A percentile compares a stretch with the other conserved stretches of the same genome.
Conservation (phyloP, 2,888 invertebrate genomes). For the Elmis aenea region DNA sequence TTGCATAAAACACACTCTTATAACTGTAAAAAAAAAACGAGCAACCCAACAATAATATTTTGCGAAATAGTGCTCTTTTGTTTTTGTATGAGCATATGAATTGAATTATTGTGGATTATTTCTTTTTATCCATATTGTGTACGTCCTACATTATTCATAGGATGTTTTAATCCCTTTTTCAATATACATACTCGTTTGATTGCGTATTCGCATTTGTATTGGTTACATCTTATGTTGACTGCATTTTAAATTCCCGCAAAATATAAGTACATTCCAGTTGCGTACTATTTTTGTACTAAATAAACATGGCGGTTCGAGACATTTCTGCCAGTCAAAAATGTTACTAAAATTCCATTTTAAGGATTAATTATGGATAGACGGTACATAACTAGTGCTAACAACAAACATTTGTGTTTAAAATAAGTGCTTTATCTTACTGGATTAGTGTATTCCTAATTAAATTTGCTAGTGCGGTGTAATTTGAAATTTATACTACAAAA, state of each 20-base stretch:
- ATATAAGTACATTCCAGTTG: slow-evolving; percentile 34
- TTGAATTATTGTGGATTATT: too few relatives aligned
- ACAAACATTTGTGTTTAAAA: slow-evolving; percentile 15
- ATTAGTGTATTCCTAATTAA: slow-evolving; percentile 7
- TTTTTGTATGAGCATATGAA: too few relatives aligned
- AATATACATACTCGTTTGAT: too few relatives aligned
- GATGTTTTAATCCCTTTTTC: too few relatives aligned
- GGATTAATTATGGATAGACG: slow-evolving; percentile 17
- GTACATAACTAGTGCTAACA: slow-evolving; percentile 15
- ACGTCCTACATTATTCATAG: too few relatives aligned
- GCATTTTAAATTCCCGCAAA: slow-evolving; percentile 13
- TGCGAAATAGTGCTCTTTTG: too few relatives aligned
- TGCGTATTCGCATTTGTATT: too few relatives aligned
- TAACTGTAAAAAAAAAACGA: too few relatives aligned
- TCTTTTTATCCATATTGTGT: too few relatives aligned
- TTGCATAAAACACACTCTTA: too few relatives aligned
- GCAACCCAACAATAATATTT: too few relatives aligned
- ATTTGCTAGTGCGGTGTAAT: slow-evolving; percentile 1
- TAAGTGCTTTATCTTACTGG: slow-evolving; percentile 17
- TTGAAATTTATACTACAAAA: slow-evolving; percentile 1
- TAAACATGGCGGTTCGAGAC: slow-evolving; percentile 41
- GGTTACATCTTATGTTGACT: too few relatives aligned
- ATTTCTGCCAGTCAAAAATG: slow-evolving; percentile 35
- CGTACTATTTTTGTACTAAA: slow-evolving; percentile 43
- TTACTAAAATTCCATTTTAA: slow-evolving; percentile 28